Percentiles rank a stretch among this genome's conserved stretches.
phyloP scores from a whole-genome alignment of 30 jellyfish, hydroid and myxozoan genomes.

The Turritopsis dohrnii region DNA sequence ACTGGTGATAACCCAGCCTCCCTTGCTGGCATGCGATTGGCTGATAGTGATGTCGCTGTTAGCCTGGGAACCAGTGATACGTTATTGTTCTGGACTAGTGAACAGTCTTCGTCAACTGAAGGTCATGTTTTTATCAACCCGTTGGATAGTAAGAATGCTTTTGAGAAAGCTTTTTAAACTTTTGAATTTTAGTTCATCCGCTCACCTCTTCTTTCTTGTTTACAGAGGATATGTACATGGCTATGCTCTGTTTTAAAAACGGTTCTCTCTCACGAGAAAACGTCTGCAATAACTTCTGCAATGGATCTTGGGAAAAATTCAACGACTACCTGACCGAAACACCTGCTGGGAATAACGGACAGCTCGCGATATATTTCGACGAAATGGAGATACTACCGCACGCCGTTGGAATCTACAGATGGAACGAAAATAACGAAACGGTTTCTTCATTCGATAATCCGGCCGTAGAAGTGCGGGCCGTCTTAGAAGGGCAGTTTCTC shows the following conservation, averaged over 20 bases:
- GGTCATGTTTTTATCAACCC: conserved; percentile 90
- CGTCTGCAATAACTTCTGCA: conserved; percentile 33
- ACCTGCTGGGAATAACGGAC: conserved; percentile 65
- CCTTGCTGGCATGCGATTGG: conserved; percentile 78
- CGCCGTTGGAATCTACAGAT: conserved; percentile 50
- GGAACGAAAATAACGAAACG: conserved; percentile 41
- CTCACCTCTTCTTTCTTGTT: neutral
- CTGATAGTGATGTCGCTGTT: conserved; percentile 71
- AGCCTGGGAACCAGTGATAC: conserved; percentile 96
- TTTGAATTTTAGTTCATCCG: neutral
- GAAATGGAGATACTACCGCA: conserved; percentile 82
- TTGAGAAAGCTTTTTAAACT: neutral
- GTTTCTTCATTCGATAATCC: conserved; percentile 29
- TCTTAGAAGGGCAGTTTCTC: conserved; percentile 77
- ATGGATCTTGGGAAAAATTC: conserved; percentile 54
- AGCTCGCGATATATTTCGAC: conserved; percentile 59
- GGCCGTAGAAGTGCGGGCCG: conserved; percentile 65
- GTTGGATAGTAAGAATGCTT: conserved; percentile 32
- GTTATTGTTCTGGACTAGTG: conserved; percentile 50
- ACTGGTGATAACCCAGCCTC: conserved; percentile 94
- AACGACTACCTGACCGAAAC: conserved; percentile 45
- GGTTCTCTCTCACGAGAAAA: conserved; percentile 79
- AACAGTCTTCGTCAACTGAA: conserved; percentile 41
- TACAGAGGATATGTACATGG: conserved; percentile 60
- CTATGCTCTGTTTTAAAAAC: conserved; percentile 81